Base-by-base conservation (phyloP, 2,888 invertebrate species). In the Lingula anatina region DNA sequence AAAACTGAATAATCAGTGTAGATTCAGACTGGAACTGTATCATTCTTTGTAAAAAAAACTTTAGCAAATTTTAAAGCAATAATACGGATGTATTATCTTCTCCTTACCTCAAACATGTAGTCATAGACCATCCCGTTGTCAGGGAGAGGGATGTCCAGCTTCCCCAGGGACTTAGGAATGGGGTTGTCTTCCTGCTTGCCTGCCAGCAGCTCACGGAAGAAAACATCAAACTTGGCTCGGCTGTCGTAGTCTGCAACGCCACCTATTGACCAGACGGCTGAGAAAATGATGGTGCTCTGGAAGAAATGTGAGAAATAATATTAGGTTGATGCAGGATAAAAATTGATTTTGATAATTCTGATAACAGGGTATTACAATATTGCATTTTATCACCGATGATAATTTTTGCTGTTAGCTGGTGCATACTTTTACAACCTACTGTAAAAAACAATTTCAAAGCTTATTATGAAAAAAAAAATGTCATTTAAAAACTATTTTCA, bases 251-350 rank as follows among this genome's bases (percentile, higher is more conserved):
- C 86, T 28, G 92, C 77, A 49, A 88, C 84, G 1, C 90, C 91
- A 1, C 86, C 93, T 23, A 92, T 77, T 1, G 91, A 90, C 94
- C 94, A 94, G 2, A 87, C 82, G 42, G 89, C 76, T 0, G 87
- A 82, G 66, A 84, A 84, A 65, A 91, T 79, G 58, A 89, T 83
- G 0, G 88, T 81, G 1, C 88, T 89, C 75, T 90, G 84, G 26
- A 60, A 18, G 35, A 25, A 12, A 35, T n/a, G n/a, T 20, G 18
- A 39, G 20, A 23, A 27, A 43, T 12, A 49, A 45, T 38, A 26
- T 5, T n/a, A n/a, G n/a, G n/a, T n/a, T n/a, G n/a, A 7, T 43
- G 15, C 2, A 4, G 5, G 21, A 5, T 2, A 26, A 39, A n/a
- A 5, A 23, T 9, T 15, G 5, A 41, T 21, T 21, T 26, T 21